phyloP scores from a whole-genome alignment of 2,888 invertebrate genomes.

The Keiferia lycopersicella region DNA sequence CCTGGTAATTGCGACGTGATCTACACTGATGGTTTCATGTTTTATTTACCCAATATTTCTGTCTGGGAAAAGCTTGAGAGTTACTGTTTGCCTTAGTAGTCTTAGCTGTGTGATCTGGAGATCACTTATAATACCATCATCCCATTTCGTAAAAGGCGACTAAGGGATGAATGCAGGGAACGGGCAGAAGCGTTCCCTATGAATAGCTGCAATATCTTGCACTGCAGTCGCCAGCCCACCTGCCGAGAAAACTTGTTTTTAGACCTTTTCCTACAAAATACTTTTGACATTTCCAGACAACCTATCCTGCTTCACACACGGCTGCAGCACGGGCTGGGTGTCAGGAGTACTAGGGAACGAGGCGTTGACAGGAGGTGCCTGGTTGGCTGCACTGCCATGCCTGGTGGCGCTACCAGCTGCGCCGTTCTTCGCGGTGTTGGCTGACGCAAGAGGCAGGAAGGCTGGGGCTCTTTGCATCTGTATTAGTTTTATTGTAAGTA shows the following conservation, averaged over 20 bases:
- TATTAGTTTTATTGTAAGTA: constrained; percentile 69
- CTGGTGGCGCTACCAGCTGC: constrained; percentile 71
- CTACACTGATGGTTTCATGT: constrained; percentile 13
- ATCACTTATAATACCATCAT: no score
- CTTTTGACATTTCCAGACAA: constrained; percentile 52
- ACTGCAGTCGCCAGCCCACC: no score
- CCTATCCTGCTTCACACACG: constrained; percentile 74
- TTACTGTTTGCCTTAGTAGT: no score
- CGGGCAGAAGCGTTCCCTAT: no score
- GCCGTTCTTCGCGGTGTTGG: constrained; percentile 71
- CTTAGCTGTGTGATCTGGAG: no score
- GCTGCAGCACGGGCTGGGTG: constrained; percentile 76
- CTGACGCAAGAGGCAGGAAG: constrained; percentile 67
- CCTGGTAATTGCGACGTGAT: constrained; percentile 28
- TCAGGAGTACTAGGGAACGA: constrained; percentile 71
- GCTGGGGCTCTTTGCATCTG: constrained; percentile 67
- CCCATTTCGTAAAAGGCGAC: no score
- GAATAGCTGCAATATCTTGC: no score
- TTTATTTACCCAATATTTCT: neutral
- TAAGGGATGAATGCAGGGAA: no score
- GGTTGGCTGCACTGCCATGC: constrained; percentile 72
- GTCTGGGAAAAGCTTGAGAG: no score
- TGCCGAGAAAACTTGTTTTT: no score
- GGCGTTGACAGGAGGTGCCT: constrained; percentile 71
- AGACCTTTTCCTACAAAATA: no score